phyloP scores from a whole-genome alignment of 2,113 vertebrate species.

The Meles meles region DNA sequence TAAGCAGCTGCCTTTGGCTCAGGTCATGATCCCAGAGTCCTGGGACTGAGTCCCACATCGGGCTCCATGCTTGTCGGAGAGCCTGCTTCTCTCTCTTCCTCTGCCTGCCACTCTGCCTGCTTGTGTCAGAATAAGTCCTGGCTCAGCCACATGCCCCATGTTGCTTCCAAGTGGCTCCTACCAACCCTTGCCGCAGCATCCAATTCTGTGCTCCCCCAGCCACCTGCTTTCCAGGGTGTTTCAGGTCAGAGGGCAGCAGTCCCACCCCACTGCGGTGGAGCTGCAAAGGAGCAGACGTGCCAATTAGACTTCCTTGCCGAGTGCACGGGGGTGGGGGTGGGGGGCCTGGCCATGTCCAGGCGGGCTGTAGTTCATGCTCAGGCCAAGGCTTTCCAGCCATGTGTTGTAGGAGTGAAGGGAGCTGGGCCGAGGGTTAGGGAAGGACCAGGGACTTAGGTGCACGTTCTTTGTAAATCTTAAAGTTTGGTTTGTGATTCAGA shows the following conservation, averaged over 20 bases:
- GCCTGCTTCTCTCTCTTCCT: too few species aligned
- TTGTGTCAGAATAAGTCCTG: neutral
- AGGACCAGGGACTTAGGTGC: neutral
- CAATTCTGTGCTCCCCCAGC: neutral
- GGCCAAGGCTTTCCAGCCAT: neutral
- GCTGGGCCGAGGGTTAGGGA: neutral
- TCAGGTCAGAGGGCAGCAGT: neutral
- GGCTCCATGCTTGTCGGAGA: too few species aligned
- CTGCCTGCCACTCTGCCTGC: too few species aligned
- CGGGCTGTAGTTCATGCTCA: neutral
- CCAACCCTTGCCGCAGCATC: neutral
- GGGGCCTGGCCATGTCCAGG: neutral
- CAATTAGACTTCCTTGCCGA: neutral
- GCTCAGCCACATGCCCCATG: neutral
- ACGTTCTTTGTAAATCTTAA: neutral
- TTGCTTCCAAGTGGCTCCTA: neutral
- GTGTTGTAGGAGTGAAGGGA: neutral
- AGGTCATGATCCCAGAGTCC: too few species aligned
- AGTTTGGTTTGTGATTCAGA: neutral
- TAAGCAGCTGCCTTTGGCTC: too few species aligned
- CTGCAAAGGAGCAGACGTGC: neutral
- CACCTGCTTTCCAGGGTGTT: neutral
- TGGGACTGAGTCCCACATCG: too few species aligned
- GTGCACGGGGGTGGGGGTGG: too few species aligned
- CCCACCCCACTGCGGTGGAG: neutral